Base-by-base conservation (phyloP, 2,888 invertebrate species). In the Arrhopalites spinosus region DNA sequence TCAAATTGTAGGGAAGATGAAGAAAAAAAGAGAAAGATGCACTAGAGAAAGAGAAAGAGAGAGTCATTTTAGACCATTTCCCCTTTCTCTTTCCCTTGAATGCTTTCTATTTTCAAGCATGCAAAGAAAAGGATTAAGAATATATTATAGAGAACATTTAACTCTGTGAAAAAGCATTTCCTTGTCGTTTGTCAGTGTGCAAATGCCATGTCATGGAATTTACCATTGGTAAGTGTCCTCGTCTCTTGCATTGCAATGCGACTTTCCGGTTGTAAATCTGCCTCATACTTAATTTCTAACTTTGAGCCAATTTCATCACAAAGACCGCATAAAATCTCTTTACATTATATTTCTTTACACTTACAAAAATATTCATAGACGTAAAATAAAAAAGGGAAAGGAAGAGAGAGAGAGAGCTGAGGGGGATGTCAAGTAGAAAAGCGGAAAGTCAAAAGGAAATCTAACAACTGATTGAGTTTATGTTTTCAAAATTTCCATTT, bases 161-260 rank as follows among this genome's bases (percentile, higher is more conserved):
- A 68, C 36, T 30, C 70, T 23, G 23, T 29, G 70, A 70, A 56
- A 70, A 56, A 70, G 70, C 70, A 70, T 70, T 70, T 70, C 56
- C 70, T 53, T 70, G 70, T 70, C 27, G 20, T 70, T 70, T 56
- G 53, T 70, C 68, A 68, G 68, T 43, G 43, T 36, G n/a, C n/a
- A n/a, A n/a, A n/a, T n/a, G n/a, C 43, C 36, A 43, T 66, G 66
- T 25, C 23, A 59, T 59, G 59, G 23, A 27, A 13, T 25, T 11
- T 59, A 27, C 25, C 23, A 17, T 3, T 50, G 15, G 50, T 50
- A 17, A 15, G n/a, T n/a, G n/a, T 3, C 3, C 17, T 66, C 36
- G 66, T 66, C 36, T 2, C n/a, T 5, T 67, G 67, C 7, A 67
- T 43, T 45, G 63, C 30, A 63, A 63, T n/a, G n/a, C 30, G 63